Evolutionary conservation across 1,140 invertebrate species (phyloP), one percentile per base, ranked within the genome.

Genomic region (Anastatus disparis): DNA sequence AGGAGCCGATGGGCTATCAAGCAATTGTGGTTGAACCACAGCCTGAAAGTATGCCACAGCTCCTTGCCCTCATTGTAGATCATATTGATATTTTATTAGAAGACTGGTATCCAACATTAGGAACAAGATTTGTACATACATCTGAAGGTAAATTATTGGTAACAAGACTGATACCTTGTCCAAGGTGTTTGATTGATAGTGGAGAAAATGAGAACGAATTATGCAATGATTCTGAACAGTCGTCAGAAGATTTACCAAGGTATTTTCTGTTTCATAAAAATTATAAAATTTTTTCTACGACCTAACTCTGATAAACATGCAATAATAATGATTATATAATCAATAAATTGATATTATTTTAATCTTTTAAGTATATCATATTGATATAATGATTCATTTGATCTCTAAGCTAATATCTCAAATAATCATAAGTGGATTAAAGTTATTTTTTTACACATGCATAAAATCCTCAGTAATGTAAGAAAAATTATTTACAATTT

Each of bases 61-160:
- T 99, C 15, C 81, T 99, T 50, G 94, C 97, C 0, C 84, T 97
- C 17, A 90, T 96, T n/a, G 95, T 98, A 0, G 96, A 98, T 82
- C 96, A 99, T 81, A 95, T 99, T 75, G 98, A 99, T 82, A 93
- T 97, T 58, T 84, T 99, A 24, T 84, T 99, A 0, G 98, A 99
- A 84, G 98, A 99, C 84, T 99, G 98, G 97, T 99, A 97, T 86
- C 97, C 97, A 0, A 95, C 95, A 0, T 86, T 97, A 50, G 94
- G 97, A 7, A 99, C 97, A 1, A 89, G 97, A 48, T 99, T 99
- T 86, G 95, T 97, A 1, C 98, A 99, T 80, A 99, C 97, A 0
- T 97, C 96, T 0, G 96, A 98, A 82, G 98, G 98, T 1, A 92
- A 95, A 73, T 94, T 98, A 80, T 85, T 99, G 26, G 95, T 99